Evolutionary conservation across 2,888 invertebrate species (phyloP).

Genomic region (Uloborus plumipes): DNA sequence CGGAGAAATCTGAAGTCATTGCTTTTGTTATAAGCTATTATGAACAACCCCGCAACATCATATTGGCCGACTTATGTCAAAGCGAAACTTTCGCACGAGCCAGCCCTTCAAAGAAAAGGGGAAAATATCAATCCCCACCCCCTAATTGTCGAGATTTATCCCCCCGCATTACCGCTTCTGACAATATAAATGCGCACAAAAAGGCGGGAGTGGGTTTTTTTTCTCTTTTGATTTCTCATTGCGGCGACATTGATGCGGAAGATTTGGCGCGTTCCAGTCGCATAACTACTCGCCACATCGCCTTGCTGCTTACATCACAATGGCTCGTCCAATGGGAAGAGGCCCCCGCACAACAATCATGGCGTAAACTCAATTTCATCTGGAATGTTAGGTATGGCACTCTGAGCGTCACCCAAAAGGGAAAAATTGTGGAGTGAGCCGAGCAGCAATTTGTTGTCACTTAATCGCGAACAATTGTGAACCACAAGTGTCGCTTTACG

Average conservation of each 20-base stretch:
- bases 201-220: constrained; percentile 8
- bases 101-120: background rate
- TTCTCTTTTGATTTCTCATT: no score
- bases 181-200: constrained; percentile 17
- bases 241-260: constrained; percentile 15
- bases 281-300: constrained; percentile 13
- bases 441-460: constrained; percentile 61
- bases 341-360: constrained; percentile 26
- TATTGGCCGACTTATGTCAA: constrained; percentile 3
- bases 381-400: constrained; percentile 55
- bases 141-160: constrained; percentile 53
- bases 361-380: constrained; percentile 61
- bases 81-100: background rate
- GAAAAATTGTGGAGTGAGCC: constrained; percentile 36
- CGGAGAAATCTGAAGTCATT: background rate
- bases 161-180: constrained; percentile 11
- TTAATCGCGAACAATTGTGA: constrained; percentile 56
- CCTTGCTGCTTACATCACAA: constrained; percentile 2
- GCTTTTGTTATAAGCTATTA: constrained; percentile 27
- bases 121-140: background rate
- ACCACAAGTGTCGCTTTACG: background rate
- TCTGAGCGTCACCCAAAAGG: constrained; percentile 2
- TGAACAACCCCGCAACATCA: constrained; percentile 3
- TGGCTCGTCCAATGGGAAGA: background rate
- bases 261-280: constrained; percentile 25